Conservation (phyloP, 2,888 invertebrate species). For the Caradrina kadenii region DNA sequence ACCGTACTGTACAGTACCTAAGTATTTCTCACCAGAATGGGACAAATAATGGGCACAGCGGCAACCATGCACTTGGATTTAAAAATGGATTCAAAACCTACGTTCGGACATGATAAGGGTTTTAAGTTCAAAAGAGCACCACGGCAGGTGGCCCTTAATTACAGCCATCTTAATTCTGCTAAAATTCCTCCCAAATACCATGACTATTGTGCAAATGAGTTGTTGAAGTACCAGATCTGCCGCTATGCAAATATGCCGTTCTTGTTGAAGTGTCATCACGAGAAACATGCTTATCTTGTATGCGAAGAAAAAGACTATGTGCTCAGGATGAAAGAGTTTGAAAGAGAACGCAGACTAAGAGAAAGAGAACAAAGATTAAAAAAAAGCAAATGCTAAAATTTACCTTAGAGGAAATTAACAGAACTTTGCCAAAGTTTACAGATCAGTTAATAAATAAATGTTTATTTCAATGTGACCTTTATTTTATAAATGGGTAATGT, state of each 20-base stretch:
- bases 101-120: constrained; percentile 93
- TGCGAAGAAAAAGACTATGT: constrained; percentile 96
- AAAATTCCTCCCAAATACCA: constrained; percentile 92
- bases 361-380: constrained; percentile 76
- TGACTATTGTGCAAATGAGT: constrained; percentile 95
- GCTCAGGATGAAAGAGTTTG: constrained; percentile 83
- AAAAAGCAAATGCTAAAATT: constrained; percentile 16
- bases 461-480: not conserved
- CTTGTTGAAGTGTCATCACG: constrained; percentile 92
- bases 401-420: not conserved
- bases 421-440: not conserved
- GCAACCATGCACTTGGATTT: constrained; percentile 69
- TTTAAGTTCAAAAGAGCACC: constrained; percentile 92
- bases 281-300: constrained; percentile 93
- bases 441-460: not conserved
- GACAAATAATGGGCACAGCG: constrained; percentile 75
- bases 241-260: constrained; percentile 93
- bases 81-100: constrained; percentile 86
- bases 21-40: constrained; percentile 68
- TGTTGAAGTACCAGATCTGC: constrained; percentile 93
- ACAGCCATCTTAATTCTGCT: constrained; percentile 94
- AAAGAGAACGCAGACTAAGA: constrained; percentile 80
- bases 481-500: not conserved
- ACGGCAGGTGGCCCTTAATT: constrained; percentile 93
- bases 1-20: not conserved